These are phyloP conservation scores for Terrapene triunguis DNA, from an alignment of 2,113 vertebrate genomes.

Conservation along the genomic window DNA sequence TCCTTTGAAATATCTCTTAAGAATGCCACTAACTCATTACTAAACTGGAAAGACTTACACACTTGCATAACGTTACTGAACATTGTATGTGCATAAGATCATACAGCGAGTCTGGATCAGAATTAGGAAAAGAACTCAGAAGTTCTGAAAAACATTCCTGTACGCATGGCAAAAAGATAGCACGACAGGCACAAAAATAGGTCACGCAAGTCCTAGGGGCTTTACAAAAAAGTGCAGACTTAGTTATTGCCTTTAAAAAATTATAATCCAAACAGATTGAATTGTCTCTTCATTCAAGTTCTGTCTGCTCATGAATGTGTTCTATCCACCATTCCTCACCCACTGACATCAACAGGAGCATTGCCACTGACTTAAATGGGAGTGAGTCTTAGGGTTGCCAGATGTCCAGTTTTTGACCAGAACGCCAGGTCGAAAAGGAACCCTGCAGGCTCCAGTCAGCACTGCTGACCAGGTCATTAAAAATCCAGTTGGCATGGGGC, in stretches of 20 bases:
- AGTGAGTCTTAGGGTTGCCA: too few relatives aligned
- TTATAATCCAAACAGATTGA: not conserved
- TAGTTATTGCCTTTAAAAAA: not conserved
- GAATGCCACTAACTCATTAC: not conserved
- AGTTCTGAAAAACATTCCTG: not conserved
- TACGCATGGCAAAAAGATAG: not conserved
- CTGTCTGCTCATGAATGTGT: not conserved
- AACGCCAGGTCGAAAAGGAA: too few relatives aligned
- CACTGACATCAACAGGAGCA: not conserved
- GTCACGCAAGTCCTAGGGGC: not conserved
- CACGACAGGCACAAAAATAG: not conserved
- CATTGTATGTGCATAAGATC: not conserved
- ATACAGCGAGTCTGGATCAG: not conserved
- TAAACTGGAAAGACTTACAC: not conserved
- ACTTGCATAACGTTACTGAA: not conserved
- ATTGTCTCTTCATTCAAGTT: not conserved
- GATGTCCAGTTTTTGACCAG: too few relatives aligned
- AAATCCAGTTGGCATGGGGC: too few relatives aligned
- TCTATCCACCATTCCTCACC: not conserved
- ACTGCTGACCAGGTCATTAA: too few relatives aligned
- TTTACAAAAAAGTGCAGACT: not conserved
- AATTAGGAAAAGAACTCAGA: not conserved
- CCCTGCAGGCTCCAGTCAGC: too few relatives aligned
- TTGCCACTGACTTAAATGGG: rapidly evolving
- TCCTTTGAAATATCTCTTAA: not conserved